Evolutionary conservation across 2,113 vertebrate species (phyloP).

Genomic region (rat (Rattus norvegicus)): GRCr8 NC_086019.1:137257501-137258000

Average conservation of each 20-base stretch:
- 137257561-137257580: background rate
- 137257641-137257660: background rate
- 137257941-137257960: background rate
- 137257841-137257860: background rate
- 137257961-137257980: background rate
- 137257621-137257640: background rate
- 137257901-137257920: background rate
- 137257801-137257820: background rate
- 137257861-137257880: background rate
- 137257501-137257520: background rate
- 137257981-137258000: conserved; percentile 5
- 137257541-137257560: background rate
- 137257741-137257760: background rate
- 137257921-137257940: background rate
- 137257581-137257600: background rate
- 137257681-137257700: background rate
- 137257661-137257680: background rate
- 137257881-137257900: background rate
- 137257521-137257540: background rate
- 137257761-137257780: no score
- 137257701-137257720: accelerated
- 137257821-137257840: background rate
- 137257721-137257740: accelerated
- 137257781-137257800: background rate
- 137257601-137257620: background rate